Evolutionary conservation across 2,797 vertebrate species (phyloP).

Genomic region (Cetoscarus ocellatus): DNA sequence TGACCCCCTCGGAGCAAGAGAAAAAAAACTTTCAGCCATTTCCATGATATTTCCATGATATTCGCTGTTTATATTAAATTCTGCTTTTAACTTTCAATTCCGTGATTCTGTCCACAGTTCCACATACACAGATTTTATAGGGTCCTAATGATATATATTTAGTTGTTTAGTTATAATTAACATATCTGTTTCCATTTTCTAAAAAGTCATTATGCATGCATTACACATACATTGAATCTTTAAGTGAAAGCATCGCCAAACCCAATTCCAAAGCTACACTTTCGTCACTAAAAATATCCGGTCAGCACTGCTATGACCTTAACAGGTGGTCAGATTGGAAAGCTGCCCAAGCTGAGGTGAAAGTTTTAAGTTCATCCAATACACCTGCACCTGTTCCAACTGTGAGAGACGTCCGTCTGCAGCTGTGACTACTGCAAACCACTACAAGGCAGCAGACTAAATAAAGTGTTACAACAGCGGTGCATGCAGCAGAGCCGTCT

Average conservation of each 20-base stretch:
- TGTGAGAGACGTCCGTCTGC: conserved; percentile 54
- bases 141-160: no score
- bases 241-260: conserved; percentile 2
- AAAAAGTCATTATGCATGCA: no score
- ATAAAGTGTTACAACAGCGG: conserved; percentile 32
- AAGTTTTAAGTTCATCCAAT: conserved; percentile 63
- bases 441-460: conserved; percentile 20
- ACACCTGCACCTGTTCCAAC: conserved; percentile 67
- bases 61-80: no score
- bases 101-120: no score
- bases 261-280: conserved; percentile 15
- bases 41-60: no score
- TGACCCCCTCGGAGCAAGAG: no score
- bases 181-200: no score
- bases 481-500: conserved; percentile 21
- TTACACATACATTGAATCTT: no score
- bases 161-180: no score
- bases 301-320: conserved; percentile 22
- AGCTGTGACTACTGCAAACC: conserved; percentile 52
- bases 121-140: no score
- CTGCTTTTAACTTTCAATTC: no score
- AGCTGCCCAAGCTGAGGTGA: conserved; percentile 44
- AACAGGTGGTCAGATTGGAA: conserved; percentile 66
- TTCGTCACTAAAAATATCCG: conserved; percentile 51
- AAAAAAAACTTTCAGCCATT: no score